Evolutionary conservation across 37 sponge, comb jelly and placozoan genomes (phyloP).

Genomic region (Spongia lamella): DNA sequence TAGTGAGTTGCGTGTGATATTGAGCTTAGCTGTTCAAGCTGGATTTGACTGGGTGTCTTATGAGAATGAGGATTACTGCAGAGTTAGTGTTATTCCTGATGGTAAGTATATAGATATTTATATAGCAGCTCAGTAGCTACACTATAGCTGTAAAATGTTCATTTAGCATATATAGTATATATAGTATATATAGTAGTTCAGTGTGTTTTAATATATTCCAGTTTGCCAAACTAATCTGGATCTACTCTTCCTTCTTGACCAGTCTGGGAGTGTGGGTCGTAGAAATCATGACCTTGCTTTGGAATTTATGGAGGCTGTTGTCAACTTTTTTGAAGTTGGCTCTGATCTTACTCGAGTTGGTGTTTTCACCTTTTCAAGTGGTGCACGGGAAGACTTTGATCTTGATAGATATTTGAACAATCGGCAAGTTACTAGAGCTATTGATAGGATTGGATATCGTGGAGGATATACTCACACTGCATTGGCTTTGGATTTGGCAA

Average conservation of each 20-base stretch:
- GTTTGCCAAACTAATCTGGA: slow-evolving; percentile 71
- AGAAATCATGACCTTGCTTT: slow-evolving; percentile 62
- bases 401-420: slow-evolving; percentile 22
- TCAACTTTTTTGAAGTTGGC: slow-evolving; percentile 67
- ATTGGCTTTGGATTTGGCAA: slow-evolving; percentile 45
- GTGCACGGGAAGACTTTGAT: slow-evolving; percentile 37
- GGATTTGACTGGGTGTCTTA: slow-evolving; percentile 85
- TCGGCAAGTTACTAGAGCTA: slow-evolving; percentile 13
- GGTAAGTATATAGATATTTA: slow-evolving; percentile 50
- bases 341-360: slow-evolving; percentile 50
- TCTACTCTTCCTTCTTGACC: slow-evolving; percentile 79
- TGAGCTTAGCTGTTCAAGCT: slow-evolving; percentile 61
- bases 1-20: neutral
- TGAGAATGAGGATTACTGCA: slow-evolving; percentile 21
- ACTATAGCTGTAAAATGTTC: too few relatives aligned
- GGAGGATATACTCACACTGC: slow-evolving; percentile 79
- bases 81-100: slow-evolving; percentile 78
- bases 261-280: slow-evolving; percentile 79
- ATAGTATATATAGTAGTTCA: too few relatives aligned
- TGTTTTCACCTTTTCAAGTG: slow-evolving; percentile 66
- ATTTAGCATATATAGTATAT: too few relatives aligned
- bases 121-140: neutral
- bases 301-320: slow-evolving; percentile 58
- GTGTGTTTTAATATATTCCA: too few relatives aligned
- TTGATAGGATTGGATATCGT: slow-evolving; percentile 18